phyloP scores from a whole-genome alignment of 2,888 invertebrate genomes.

The Hydrotaea diabolus region DNA sequence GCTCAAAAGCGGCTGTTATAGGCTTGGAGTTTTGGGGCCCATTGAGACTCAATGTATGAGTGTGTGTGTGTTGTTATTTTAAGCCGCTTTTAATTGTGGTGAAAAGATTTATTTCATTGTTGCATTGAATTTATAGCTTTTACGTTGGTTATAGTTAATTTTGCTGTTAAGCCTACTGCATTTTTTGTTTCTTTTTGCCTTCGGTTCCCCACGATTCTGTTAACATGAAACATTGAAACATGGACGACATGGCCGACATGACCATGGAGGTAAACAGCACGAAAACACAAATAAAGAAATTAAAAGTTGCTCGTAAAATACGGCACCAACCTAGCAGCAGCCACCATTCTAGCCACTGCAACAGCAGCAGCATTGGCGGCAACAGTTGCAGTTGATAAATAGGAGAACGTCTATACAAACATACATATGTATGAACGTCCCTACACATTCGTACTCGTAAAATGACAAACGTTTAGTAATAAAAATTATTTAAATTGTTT shows the following conservation, averaged over 20 bases:
- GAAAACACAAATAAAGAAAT: constrained; percentile 55
- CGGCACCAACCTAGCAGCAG: constrained; percentile 6
- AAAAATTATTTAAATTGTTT: constrained; percentile 67
- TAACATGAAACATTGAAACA: constrained; percentile 36
- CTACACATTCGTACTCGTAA: constrained; percentile 30
- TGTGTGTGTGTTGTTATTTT: constrained; percentile 42
- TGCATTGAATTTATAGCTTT: constrained; percentile 75
- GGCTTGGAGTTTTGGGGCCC: constrained; percentile 15
- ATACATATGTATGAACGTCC: no score
- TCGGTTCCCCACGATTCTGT: constrained; percentile 40
- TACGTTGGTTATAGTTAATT: constrained; percentile 39
- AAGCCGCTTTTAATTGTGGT: constrained; percentile 73
- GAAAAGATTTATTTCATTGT: constrained; percentile 78
- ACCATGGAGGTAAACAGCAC: not conserved
- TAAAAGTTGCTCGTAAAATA: constrained; percentile 48
- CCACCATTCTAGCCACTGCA: not conserved
- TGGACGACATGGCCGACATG: constrained; percentile 29
- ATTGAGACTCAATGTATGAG: constrained; percentile 24
- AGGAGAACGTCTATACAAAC: not conserved
- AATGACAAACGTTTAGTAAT: constrained; percentile 66
- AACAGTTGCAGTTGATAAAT: not conserved
- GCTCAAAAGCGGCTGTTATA: constrained; percentile 35
- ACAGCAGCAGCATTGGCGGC: not conserved
- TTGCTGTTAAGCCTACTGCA: constrained; percentile 56
- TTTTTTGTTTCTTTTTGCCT: constrained; percentile 46